These are phyloP conservation scores for Drosophila anomalata DNA, from an alignment of 2,888 invertebrate species.

Conservation along the genomic window DNA sequence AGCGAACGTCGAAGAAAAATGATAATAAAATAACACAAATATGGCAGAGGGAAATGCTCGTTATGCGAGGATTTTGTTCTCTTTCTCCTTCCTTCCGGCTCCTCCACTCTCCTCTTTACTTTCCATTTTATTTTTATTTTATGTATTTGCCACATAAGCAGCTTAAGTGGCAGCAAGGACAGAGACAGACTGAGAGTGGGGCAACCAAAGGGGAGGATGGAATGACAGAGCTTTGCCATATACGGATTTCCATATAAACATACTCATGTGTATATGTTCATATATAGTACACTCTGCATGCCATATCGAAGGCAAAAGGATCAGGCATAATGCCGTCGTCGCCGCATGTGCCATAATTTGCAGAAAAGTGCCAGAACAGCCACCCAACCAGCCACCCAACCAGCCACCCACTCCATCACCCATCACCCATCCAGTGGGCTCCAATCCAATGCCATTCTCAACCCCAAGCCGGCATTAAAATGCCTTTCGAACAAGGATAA, in stretches of 20 bases:
- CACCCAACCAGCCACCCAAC: slow-evolving; percentile 24
- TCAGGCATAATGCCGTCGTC: slow-evolving; percentile 72
- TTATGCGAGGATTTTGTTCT: slow-evolving; percentile 67
- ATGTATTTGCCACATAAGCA: slow-evolving; percentile 78
- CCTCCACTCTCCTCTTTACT: slow-evolving; percentile 4
- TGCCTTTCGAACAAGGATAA: slow-evolving; percentile 68
- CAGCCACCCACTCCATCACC: slow-evolving; percentile 4
- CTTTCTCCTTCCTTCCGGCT: neutral
- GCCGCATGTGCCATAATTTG: slow-evolving; percentile 80
- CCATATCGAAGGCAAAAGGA: slow-evolving; percentile 74
- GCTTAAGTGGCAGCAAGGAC: slow-evolving; percentile 73
- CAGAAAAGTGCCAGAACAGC: slow-evolving; percentile 65
- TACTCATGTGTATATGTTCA: slow-evolving; percentile 28
- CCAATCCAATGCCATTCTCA: slow-evolving; percentile 16
- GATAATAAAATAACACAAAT: slow-evolving; percentile 81
- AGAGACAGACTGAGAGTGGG: neutral
- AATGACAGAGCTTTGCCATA: slow-evolving; percentile 19
- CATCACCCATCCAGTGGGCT: neutral
- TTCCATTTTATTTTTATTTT: slow-evolving; percentile 71
- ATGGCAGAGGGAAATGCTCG: slow-evolving; percentile 80
- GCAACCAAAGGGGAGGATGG: neutral
- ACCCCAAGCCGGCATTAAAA: slow-evolving; percentile 31
- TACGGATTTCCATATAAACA: slow-evolving; percentile 28
- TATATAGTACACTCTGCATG: slow-evolving; percentile 32
- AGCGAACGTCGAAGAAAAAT: slow-evolving; percentile 63